A percentile compares a stretch with the other conserved stretches of the same genome.
These are phyloP conservation scores for Harpegnathos saltator DNA, from an alignment of 1,140 invertebrate genomes.

Conservation along the genomic window DNA sequence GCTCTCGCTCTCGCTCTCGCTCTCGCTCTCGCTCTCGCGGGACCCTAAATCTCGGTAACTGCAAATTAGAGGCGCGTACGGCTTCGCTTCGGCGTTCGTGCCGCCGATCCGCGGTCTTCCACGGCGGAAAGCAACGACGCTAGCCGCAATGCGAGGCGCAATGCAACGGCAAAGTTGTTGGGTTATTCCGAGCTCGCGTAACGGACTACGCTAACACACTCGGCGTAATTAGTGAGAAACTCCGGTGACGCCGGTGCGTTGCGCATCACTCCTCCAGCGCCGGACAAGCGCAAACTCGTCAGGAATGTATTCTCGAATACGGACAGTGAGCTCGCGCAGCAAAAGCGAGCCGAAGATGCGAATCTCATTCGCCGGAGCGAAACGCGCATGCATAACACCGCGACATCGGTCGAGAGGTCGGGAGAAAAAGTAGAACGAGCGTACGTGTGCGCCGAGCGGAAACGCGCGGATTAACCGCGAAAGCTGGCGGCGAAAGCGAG, in stretches of 20 bases:
- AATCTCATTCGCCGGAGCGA: background rate
- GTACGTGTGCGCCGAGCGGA: background rate
- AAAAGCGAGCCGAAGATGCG: slow-evolving; percentile 6
- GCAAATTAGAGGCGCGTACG: slow-evolving; percentile 38
- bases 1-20: no score
- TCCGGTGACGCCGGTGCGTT: slow-evolving; percentile 36
- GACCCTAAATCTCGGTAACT: slow-evolving; percentile 34
- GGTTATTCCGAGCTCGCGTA: slow-evolving; percentile 36
- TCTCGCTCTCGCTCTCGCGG: background rate
- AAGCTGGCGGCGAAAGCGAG: background rate
- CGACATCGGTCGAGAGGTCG: background rate
- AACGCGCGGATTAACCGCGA: slow-evolving; percentile 12
- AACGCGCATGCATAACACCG: slow-evolving; percentile 6
- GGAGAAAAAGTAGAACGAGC: slow-evolving; percentile 3
- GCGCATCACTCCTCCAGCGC: slow-evolving; percentile 38
- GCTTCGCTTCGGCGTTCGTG: background rate
- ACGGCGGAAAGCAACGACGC: no score
- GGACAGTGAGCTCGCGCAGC: background rate
- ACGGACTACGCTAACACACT: slow-evolving; percentile 35
- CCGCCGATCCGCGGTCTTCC: slow-evolving; percentile 6
- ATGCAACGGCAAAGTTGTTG: slow-evolving; percentile 35
- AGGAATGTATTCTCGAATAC: slow-evolving; percentile 47
- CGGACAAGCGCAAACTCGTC: slow-evolving; percentile 52
- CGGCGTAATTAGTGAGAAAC: slow-evolving; percentile 54
- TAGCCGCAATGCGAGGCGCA: background rate